These are phyloP conservation scores for Bombylius discolor DNA, from an alignment of 2,888 invertebrate genomes.

Conservation along the genomic window DNA sequence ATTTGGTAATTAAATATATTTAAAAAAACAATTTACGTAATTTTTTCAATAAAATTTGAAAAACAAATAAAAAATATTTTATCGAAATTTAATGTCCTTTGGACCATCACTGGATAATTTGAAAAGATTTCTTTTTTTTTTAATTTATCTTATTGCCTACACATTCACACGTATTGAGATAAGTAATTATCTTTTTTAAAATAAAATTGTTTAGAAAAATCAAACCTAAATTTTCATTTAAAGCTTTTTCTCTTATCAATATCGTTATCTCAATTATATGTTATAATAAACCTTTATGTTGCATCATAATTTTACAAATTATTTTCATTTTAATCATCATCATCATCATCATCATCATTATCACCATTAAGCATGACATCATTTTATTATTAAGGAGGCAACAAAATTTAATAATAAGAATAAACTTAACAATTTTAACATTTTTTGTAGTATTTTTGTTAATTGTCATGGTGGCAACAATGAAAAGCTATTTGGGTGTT, in stretches of 20 bases:
- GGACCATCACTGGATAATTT: not conserved
- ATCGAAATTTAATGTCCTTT: not conserved
- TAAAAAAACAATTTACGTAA: too few relatives aligned
- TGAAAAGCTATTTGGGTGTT: constrained; percentile 10
- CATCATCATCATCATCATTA: not conserved
- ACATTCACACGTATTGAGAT: too few relatives aligned
- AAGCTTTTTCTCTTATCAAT: not conserved
- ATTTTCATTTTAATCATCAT: not conserved
- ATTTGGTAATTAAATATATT: too few relatives aligned
- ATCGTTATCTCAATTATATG: not conserved
- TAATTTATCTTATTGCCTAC: not conserved
- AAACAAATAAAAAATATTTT: not conserved
- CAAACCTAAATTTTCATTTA: not conserved
- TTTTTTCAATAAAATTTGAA: too few relatives aligned
- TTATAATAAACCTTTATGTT: not conserved
- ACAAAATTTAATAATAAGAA: not conserved
- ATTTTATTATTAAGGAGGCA: not conserved
- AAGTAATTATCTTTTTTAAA: too few relatives aligned
- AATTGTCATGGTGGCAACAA: not conserved
- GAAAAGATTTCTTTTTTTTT: not conserved
- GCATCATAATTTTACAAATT: not conserved
- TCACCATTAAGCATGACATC: too few relatives aligned
- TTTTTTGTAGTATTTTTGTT: not conserved
- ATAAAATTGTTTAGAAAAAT: not conserved
- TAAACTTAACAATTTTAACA: not conserved